Conservation (phyloP, 2,888 invertebrate species). For the Hyposoter dolosus region DNA sequence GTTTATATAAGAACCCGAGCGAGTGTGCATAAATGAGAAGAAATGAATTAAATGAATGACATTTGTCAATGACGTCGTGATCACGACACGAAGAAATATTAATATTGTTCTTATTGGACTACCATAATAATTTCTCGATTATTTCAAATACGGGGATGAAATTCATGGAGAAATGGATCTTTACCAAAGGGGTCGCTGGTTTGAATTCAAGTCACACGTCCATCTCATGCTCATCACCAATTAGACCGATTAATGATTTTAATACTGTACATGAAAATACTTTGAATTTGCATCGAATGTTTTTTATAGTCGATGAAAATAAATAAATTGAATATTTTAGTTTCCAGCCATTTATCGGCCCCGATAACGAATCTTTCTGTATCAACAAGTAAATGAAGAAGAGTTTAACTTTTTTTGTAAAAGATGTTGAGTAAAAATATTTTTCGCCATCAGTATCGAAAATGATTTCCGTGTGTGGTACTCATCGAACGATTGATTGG, state of each 20-base stretch:
- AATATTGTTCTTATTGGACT: neutral
- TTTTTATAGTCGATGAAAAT: neutral
- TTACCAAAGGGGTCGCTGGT: neutral
- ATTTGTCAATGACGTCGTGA: conserved; percentile 26
- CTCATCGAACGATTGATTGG: conserved; percentile 11
- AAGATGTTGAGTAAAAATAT: neutral
- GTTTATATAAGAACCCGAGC: conserved; percentile 80
- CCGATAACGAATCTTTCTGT: neutral
- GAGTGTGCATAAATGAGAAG: conserved; percentile 71
- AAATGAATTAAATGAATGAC: conserved; percentile 33
- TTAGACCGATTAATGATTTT: neutral
- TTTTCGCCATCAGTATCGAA: neutral
- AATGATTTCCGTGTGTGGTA: conserved; percentile 15
- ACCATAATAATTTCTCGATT: neutral
- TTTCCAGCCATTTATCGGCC: neutral
- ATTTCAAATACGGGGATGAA: neutral
- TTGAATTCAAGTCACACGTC: neutral
- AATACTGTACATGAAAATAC: too few relatives aligned
- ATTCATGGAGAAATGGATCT: neutral
- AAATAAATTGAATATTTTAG: neutral
- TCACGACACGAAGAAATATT: conserved; percentile 9
- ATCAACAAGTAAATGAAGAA: neutral
- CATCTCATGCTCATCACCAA: neutral
- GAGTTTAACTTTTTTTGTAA: neutral
- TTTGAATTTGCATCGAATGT: neutral